These are phyloP conservation scores for Drosophila yakuba DNA, from an alignment of 1,140 invertebrate genomes.

Conservation along the genomic window DNA sequence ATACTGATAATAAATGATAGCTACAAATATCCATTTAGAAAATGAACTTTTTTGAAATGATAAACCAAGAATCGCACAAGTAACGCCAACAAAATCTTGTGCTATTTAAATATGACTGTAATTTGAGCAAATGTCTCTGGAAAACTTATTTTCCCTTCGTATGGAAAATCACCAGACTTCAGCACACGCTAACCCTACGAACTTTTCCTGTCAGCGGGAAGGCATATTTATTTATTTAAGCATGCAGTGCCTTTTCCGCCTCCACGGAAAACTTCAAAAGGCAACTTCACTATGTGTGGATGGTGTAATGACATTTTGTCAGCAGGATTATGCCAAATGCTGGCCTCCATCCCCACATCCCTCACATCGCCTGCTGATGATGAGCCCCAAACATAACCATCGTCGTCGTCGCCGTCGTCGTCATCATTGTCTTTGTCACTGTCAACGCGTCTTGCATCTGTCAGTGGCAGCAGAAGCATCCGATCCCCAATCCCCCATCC, in stretches of 20 bases:
- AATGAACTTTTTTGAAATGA: no score
- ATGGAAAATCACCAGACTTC: conserved; percentile 18
- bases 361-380: conserved; percentile 19
- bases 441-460: conserved; percentile 75
- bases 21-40: no score
- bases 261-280: conserved; percentile 60
- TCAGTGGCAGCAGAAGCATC: conserved; percentile 56
- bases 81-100: background rate
- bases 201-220: conserved; percentile 21
- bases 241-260: background rate
- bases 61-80: background rate
- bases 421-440: conserved; percentile 78
- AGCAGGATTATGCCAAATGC: conserved; percentile 68
- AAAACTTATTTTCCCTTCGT: conserved; percentile 20
- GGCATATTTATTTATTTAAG: conserved; percentile 38
- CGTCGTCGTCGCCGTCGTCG: conserved; percentile 32
- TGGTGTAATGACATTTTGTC: conserved; percentile 81
- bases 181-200: background rate
- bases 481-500: background rate
- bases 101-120: conserved; percentile 11
- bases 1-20: no score
- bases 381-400: conserved; percentile 33
- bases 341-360: conserved; percentile 17
- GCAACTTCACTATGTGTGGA: conserved; percentile 56
- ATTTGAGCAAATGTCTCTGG: conserved; percentile 28